A percentile compares a stretch with the other conserved stretches of the same genome.
phyloP scores from a whole-genome alignment of 2,797 vertebrate species.

The Protosalanx chinensis region DNA sequence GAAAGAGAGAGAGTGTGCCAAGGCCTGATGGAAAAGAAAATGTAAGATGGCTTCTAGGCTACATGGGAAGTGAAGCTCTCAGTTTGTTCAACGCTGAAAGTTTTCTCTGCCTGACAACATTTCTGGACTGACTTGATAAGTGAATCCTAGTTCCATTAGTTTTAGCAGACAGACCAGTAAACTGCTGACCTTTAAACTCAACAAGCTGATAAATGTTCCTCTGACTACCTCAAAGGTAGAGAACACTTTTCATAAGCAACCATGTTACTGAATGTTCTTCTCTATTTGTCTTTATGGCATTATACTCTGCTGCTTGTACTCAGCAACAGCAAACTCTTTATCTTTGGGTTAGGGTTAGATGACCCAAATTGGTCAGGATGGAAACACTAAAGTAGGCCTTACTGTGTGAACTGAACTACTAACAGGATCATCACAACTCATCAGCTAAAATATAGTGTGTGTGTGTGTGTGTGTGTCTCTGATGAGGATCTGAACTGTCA shows the following conservation, averaged over 20 bases:
- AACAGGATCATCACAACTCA: neutral
- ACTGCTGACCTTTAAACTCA: neutral
- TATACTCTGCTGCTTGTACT: neutral
- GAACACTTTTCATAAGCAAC: neutral
- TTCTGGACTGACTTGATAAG: neutral
- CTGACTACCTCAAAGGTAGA: neutral
- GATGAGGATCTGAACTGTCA: slow-evolving; percentile 7
- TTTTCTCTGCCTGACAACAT: neutral
- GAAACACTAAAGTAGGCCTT: neutral
- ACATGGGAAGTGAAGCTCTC: neutral
- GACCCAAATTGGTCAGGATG: slow-evolving; percentile 64
- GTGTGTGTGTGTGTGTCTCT: neutral
- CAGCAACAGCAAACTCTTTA: slow-evolving; percentile 5
- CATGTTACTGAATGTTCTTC: neutral
- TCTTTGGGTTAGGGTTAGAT: no score
- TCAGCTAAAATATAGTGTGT: neutral
- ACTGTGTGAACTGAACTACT: neutral
- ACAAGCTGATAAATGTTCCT: neutral
- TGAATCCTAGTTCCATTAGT: neutral
- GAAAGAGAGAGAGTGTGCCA: neutral
- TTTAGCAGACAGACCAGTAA: neutral
- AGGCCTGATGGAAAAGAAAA: slow-evolving; percentile 42
- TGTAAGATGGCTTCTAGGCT: slow-evolving; percentile 28
- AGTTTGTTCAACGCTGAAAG: neutral
- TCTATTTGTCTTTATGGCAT: neutral